phyloP scores from a whole-genome alignment of 1,140 invertebrate genomes.

The Reticulitermes speratus region DNA sequence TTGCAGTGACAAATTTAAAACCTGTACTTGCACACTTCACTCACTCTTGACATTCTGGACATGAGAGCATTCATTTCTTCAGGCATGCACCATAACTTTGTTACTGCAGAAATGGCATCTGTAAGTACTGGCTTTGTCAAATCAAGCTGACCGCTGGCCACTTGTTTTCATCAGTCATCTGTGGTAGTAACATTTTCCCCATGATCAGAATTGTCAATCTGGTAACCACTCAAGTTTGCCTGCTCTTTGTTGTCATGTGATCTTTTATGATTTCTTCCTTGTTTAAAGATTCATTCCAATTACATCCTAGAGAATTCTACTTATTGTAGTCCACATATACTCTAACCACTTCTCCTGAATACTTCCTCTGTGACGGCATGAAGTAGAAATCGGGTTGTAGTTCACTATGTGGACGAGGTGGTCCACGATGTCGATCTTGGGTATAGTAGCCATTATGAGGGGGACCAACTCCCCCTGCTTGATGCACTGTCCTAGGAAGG shows the following conservation, averaged over 20 bases:
- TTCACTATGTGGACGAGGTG: slow-evolving; percentile 41
- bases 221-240: neutral
- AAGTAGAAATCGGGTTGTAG: slow-evolving; percentile 87
- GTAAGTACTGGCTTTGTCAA: neutral
- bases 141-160: neutral
- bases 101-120: neutral
- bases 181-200: neutral
- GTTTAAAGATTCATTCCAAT: neutral
- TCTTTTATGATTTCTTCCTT: neutral
- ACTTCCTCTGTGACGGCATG: slow-evolving; percentile 90
- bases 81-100: neutral
- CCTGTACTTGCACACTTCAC: too few relatives aligned
- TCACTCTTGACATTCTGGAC: too few relatives aligned
- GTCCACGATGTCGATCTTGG: slow-evolving; percentile 44
- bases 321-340: slow-evolving; percentile 84
- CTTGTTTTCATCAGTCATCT: neutral
- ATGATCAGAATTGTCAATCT: neutral
- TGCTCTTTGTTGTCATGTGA: neutral
- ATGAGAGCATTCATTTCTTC: neutral
- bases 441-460: slow-evolving; percentile 53
- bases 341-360: slow-evolving; percentile 87
- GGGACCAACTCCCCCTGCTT: slow-evolving; percentile 40
- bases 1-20: too few relatives aligned
- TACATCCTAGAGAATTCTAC: slow-evolving; percentile 5
- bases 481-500: slow-evolving; percentile 47